These are phyloP conservation scores for Oreochromis niloticus DNA, from an alignment of 2,113 vertebrate genomes.

Conservation along the genomic window DNA sequence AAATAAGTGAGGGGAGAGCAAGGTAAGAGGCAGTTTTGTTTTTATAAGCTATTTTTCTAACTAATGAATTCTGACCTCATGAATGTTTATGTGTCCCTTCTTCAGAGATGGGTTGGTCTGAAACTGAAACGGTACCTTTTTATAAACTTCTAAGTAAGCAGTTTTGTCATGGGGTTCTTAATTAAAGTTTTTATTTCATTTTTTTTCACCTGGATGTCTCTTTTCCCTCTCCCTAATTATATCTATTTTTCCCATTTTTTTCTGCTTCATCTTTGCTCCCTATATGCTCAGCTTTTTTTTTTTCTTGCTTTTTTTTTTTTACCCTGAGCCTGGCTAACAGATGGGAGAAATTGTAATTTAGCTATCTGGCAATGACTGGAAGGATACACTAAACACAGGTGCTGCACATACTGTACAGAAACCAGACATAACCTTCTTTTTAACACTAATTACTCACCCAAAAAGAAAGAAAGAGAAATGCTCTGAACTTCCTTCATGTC, in stretches of 20 bases:
- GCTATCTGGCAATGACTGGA: conserved; percentile 26
- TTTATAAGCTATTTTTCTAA: conserved; percentile 15
- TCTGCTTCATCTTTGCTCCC: background rate
- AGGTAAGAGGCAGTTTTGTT: conserved; percentile 11
- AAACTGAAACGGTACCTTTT: background rate
- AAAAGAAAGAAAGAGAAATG: background rate
- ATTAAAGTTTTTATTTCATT: background rate
- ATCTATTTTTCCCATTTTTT: background rate
- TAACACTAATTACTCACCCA: conserved; percentile 6
- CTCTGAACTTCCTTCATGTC: background rate
- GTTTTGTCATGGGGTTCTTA: background rate
- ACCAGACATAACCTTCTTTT: background rate
- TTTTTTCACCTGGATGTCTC: background rate
- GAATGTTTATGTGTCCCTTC: conserved; percentile 28
- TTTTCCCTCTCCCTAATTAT: background rate
- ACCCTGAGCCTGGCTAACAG: conserved; percentile 1
- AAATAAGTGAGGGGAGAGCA: background rate
- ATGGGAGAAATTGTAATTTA: conserved; percentile 36
- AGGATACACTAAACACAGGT: conserved; percentile 2
- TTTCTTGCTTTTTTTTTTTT: background rate
- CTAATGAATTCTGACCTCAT: conserved; percentile 59
- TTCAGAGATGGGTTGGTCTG: background rate
- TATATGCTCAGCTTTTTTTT: background rate
- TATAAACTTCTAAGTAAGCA: background rate
- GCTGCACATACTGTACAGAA: background rate